Base-by-base conservation (phyloP, 2,888 invertebrate genomes). In the Drosophila neutralis region DNA sequence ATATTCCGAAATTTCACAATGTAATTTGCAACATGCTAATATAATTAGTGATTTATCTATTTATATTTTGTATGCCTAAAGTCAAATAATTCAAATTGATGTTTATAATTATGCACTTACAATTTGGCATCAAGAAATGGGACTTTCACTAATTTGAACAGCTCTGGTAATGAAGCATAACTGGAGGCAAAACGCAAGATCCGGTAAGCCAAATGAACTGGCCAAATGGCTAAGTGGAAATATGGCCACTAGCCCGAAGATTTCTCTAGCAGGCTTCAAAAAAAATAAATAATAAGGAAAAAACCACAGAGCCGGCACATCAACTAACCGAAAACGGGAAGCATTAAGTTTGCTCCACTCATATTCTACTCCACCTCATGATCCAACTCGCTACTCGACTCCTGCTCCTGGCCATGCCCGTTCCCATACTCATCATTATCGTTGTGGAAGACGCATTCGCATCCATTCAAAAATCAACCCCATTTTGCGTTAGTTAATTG, bases 391-490 rank as follows among this genome's bases (percentile, higher is more conserved):
- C 51, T 24, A 11, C 13, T 24, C 56, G 18, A 52, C 51, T 54
- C 29, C n/a, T 51, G 18, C 36, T 48, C 42, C 27, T 33, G 11
- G 21, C n/a, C 31, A 15, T 36, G 40, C 49, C 35, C 64, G 45
- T 71, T 45, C 31, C n/a, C 65, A 76, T 65, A 51, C 60, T 69
- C 69, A 58, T 76, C 63, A 53, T 58, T 63, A 73, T 67, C 38
- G 52, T 42, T 68, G 59, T 60, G 58, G 4, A 69, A 68, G 66
- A 69, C 73, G 70, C 68, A 58, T 61, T 69, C 59, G 72, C 72
- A 73, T 76, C 72, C 76, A 81, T 84, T 88, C 87, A 88, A 83
- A 82, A 88, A 87, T 88, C 87, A 88, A 84, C 87, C 87, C 87
- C 79, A 85, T 87, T 86, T 85, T 73, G 58, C 67, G 78, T 85